Conservation (phyloP, 53 echinoderm and acorn worm species). For the Mesocentrotus franciscanus region DNA sequence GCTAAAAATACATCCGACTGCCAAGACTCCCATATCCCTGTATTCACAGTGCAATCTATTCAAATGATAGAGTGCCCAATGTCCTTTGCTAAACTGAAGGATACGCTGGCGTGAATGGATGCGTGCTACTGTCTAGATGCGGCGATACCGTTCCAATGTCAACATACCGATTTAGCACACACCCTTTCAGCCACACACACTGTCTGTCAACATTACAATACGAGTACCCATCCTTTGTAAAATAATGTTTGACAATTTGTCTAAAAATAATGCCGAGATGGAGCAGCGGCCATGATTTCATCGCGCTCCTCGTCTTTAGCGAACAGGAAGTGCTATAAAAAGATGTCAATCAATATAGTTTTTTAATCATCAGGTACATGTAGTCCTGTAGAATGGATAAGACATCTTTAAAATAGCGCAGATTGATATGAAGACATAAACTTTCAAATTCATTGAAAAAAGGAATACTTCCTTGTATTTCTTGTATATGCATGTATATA, state of each 20-base stretch:
- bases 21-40: background rate
- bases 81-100: background rate
- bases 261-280: constrained; percentile 43
- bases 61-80: constrained; percentile 10
- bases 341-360: constrained; percentile 37
- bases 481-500: too few relatives aligned
- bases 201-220: constrained; percentile 12
- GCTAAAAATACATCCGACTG: constrained; percentile 33
- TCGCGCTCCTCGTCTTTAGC: constrained; percentile 14
- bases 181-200: constrained; percentile 44
- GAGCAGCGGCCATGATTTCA: background rate
- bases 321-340: constrained; percentile 43
- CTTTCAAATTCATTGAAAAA: too few relatives aligned
- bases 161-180: constrained; percentile 57
- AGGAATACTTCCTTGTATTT: too few relatives aligned
- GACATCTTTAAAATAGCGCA: background rate
- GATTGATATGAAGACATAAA: background rate
- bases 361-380: constrained; percentile 29
- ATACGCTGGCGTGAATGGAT: constrained; percentile 1
- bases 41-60: background rate
- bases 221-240: background rate
- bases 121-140: background rate
- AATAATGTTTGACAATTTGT: constrained; percentile 58
- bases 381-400: background rate
- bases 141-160: constrained; percentile 31